Evolutionary conservation across 2,888 invertebrate species (phyloP).

Genomic region (Temnothorax rugatulus): DNA sequence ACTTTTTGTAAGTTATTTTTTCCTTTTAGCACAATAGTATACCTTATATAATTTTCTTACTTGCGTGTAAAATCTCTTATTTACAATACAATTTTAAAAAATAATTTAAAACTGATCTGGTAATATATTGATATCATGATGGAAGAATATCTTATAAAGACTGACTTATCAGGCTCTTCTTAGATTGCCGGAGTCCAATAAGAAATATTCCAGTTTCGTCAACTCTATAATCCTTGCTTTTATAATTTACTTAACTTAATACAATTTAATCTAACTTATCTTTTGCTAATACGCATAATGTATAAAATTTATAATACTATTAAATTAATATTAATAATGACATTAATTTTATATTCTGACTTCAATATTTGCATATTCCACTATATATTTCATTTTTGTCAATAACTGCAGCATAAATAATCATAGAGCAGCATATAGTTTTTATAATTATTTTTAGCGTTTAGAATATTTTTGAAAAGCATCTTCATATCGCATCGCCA

Average conservation of each 20-base stretch:
- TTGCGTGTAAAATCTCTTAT: not conserved
- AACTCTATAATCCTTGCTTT: not conserved
- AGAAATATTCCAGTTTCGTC: not conserved
- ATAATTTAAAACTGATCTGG: not conserved
- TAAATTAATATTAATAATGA: not conserved
- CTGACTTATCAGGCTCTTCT: not conserved
- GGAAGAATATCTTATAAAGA: not conserved
- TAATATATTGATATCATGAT: not conserved
- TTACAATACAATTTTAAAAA: not conserved
- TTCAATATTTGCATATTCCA: not conserved
- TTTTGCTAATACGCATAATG: not conserved
- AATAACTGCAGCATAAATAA: not conserved
- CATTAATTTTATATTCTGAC: not conserved
- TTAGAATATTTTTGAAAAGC: not conserved
- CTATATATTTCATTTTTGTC: not conserved
- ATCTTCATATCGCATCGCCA: not conserved
- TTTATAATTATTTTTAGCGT: not conserved
- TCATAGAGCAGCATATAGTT: not conserved
- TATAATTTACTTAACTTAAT: not conserved
- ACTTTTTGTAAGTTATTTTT: not conserved
- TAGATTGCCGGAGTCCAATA: not conserved
- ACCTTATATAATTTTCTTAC: not conserved
- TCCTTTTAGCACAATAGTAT: not conserved
- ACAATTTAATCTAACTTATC: not conserved
- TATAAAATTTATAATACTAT: not conserved